phyloP scores from a whole-genome alignment of 2,888 invertebrate genomes.

The Teinopalpus imperialis region DNA sequence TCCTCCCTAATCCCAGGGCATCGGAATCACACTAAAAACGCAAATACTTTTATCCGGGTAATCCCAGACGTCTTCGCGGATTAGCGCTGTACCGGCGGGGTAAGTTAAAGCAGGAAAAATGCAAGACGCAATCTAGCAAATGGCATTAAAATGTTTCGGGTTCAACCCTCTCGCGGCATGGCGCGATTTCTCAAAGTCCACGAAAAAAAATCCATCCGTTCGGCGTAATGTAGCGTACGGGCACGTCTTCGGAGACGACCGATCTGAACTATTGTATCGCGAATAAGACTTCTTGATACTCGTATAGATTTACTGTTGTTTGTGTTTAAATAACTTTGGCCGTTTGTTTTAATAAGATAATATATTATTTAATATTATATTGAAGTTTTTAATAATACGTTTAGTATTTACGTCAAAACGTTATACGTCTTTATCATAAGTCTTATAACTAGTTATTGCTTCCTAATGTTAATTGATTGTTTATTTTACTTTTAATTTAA shows the following conservation, averaged over 20 bases:
- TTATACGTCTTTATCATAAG: too few relatives aligned
- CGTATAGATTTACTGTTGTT: too few relatives aligned
- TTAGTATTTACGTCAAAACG: too few relatives aligned
- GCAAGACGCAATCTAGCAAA: constrained; percentile 81
- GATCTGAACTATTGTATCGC: constrained; percentile 42
- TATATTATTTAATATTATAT: too few relatives aligned
- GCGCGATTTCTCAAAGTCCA: constrained; percentile 79
- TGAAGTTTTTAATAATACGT: too few relatives aligned
- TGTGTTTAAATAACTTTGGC: too few relatives aligned
- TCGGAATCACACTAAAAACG: constrained; percentile 77
- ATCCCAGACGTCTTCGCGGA: constrained; percentile 75
- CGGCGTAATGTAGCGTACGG: constrained; percentile 75
- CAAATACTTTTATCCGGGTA: constrained; percentile 75
- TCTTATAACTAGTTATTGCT: too few relatives aligned
- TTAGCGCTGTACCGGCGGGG: constrained; percentile 65
- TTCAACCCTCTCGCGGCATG: constrained; percentile 71
- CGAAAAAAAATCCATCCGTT: constrained; percentile 72
- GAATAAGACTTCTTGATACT: constrained; percentile 55
- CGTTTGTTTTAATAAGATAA: too few relatives aligned
- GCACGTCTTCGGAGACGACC: constrained; percentile 76
- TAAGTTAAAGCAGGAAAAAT: constrained; percentile 63
- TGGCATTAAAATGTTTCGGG: constrained; percentile 81
- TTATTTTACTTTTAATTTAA: too few relatives aligned
- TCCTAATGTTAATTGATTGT: too few relatives aligned
- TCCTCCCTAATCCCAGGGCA: constrained; percentile 66